Evolutionary conservation across 2,888 invertebrate species (phyloP).

Genomic region (Chloromyia formosa): DNA sequence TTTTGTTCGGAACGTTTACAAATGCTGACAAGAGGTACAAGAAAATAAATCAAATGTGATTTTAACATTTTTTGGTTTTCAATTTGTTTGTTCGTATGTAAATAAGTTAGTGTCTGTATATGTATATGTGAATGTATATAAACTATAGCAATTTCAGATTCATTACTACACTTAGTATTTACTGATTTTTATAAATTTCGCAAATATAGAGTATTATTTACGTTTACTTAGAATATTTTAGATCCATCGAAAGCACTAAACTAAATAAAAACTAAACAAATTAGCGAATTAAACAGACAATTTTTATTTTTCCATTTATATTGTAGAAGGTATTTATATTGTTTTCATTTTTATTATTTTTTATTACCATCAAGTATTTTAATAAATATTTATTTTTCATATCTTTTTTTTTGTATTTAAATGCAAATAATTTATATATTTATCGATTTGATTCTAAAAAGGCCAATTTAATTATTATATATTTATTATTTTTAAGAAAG

Average conservation of each 20-base stretch:
- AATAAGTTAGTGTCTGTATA: no score
- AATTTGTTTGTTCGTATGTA: no score
- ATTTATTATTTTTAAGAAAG: background rate
- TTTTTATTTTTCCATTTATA: background rate
- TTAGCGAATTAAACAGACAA: no score
- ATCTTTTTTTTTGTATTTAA: background rate
- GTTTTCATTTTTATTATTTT: background rate
- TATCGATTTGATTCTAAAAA: slow-evolving; percentile 12
- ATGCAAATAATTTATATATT: no score
- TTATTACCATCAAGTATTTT: background rate
- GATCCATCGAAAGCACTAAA: slow-evolving; percentile 25
- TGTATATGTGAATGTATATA: no score
- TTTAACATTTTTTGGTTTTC: no score
- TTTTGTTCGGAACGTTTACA: no score
- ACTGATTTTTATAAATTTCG: background rate
- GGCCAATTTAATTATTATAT: slow-evolving; percentile 15
- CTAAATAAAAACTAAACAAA: background rate
- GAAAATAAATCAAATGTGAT: no score
- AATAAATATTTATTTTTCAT: background rate
- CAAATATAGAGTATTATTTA: slow-evolving; percentile 1
- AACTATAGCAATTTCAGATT: background rate
- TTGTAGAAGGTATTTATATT: background rate
- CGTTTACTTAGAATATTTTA: background rate
- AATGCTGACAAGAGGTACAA: no score
- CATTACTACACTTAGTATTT: background rate